Evolutionary conservation across 2,888 invertebrate genomes (phyloP), one percentile per base, ranked within the genome.

Genomic region (Clistopyga incitator): DNA sequence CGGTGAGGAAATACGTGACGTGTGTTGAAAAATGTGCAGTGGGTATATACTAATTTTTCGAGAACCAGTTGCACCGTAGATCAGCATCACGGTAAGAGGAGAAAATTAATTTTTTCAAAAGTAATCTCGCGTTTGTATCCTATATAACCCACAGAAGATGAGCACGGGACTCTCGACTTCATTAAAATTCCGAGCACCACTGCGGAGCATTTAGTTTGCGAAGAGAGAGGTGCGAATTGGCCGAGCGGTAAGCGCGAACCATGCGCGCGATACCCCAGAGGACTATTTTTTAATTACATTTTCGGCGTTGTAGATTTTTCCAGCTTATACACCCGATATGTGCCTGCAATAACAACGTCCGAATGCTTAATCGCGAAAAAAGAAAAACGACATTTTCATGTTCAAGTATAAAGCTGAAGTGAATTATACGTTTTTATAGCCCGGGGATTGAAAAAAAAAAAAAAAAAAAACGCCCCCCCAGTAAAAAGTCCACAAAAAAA

Each of bases 131-230:
- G 42, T 47, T 81, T 70, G 20, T 38, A 47, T 76, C 42, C 47
- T 54, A 54, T 76, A 52, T 42, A 72, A 77, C 61, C 50, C 29
- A 34, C 34, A 61, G 54, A 50, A 45, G 38, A 70, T 45, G 75
- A 64, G 56, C 18, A 76, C 78, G 83, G 78, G 81, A 86, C 85
- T 84, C 81, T 81, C 81, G 86, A 89, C 87, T 90, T 89, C 85
- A 89, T 90, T 90, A 90, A 89, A 90, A 90, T 89, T 88, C 89
- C 88, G 82, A 84, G 67, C 67, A 42, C 54, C 81, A 72, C 75
- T 81, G 70, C 74, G 74, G 78, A 78, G 85, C 87, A 88, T 90
- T 89, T 89, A 89, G 87, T 88, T 87, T 86, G 45, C 23, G 61
- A 64, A 25, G 45, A 59, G 45, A 59, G 74, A 38, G 64, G 64